phyloP scores from a whole-genome alignment of 2,113 vertebrate genomes.

The Oryzias javanicus region DNA sequence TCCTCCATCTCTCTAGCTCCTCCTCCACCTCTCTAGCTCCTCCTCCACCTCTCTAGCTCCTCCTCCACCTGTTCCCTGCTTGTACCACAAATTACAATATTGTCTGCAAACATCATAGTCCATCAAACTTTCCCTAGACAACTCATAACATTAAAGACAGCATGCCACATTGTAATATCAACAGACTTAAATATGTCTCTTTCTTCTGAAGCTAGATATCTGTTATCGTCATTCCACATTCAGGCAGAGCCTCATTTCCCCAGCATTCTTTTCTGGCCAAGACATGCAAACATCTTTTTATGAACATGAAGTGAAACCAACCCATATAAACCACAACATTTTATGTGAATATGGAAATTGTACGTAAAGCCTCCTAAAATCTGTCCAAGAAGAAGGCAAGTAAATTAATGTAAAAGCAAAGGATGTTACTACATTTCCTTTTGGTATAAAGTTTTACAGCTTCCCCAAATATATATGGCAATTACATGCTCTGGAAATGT shows the following conservation, averaged over 20 bases:
- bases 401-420: conserved; percentile 69
- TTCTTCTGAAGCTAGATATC: conserved; percentile 54
- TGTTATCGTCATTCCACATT: conserved; percentile 63
- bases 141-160: no score
- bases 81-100: no score
- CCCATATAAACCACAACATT: conserved; percentile 55
- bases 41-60: no score
- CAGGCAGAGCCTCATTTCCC: conserved; percentile 29
- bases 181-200: background rate
- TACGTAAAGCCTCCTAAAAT: conserved; percentile 35
- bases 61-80: no score
- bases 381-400: conserved; percentile 57
- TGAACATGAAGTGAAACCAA: conserved; percentile 58
- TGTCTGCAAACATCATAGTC: no score
- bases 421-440: conserved; percentile 60
- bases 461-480: conserved; percentile 56
- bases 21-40: no score
- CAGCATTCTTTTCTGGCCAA: conserved; percentile 37
- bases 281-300: conserved; percentile 54
- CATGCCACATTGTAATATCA: no score
- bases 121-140: no score
- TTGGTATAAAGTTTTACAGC: conserved; percentile 62
- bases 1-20: no score
- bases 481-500: conserved; percentile 68
- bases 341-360: conserved; percentile 53